A percentile compares a stretch with the other conserved stretches of the same genome.
Conservation (phyloP, 2,888 invertebrate genomes). For the Oxytorus armatus region DNA sequence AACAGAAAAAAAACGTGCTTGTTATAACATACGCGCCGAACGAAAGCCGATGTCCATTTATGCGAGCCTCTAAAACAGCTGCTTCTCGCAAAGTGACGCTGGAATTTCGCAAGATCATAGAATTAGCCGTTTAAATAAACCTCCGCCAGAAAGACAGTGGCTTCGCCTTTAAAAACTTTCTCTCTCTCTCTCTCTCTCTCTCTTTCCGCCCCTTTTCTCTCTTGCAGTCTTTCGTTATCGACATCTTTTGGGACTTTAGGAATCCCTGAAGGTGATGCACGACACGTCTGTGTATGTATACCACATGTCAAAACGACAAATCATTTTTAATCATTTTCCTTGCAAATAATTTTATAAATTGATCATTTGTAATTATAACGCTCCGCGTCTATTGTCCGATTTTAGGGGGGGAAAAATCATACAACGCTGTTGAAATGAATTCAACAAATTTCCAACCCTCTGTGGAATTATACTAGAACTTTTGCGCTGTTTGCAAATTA, state of each 20-base stretch:
- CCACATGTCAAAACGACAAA: too few species aligned
- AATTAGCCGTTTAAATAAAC: constrained; percentile 63
- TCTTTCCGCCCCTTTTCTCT: not conserved
- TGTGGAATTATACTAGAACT: too few species aligned
- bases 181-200: constrained; percentile 1
- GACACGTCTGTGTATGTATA: too few species aligned
- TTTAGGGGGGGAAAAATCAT: too few species aligned
- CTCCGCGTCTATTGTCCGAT: too few species aligned
- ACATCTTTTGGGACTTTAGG: constrained; percentile 1
- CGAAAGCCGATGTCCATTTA: constrained; percentile 29
- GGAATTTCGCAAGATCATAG: constrained; percentile 57
- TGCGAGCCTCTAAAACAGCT: constrained; percentile 15
- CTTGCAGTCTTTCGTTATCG: not conserved
- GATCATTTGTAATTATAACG: too few species aligned
- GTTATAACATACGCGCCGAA: constrained; percentile 42
- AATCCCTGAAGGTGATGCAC: too few species aligned
- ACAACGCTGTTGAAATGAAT: too few species aligned
- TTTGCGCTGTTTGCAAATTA: too few species aligned
- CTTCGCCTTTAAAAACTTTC: constrained; percentile 46
- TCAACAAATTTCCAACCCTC: too few species aligned
- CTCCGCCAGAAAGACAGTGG: constrained; percentile 31
- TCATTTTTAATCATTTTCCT: too few species aligned
- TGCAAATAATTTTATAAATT: too few species aligned
- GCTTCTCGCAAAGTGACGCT: constrained; percentile 23
- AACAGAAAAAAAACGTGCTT: constrained; percentile 20